Percentiles rank a stretch among this genome's conserved stretches.
Conservation (phyloP, 2,888 invertebrate species). For the Lepidonotus clava region DNA sequence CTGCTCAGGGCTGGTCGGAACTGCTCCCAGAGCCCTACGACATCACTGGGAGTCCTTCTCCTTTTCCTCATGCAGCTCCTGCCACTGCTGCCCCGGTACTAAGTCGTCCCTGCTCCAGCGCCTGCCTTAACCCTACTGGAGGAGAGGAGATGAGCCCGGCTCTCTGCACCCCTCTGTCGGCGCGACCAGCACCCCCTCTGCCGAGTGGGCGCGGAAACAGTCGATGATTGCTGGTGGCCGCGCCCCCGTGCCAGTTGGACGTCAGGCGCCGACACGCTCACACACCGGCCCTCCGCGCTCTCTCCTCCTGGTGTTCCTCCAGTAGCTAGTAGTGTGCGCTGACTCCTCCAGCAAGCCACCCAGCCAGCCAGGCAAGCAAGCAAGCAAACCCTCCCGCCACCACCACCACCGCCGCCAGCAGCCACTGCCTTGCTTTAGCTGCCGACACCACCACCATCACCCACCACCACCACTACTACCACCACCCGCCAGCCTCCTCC, state of each 20-base stretch:
- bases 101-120: no score
- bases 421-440: background rate
- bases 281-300: background rate
- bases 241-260: constrained; percentile 2
- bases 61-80: no score
- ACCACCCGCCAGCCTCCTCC: no score
- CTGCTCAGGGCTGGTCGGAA: no score
- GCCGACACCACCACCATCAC: background rate
- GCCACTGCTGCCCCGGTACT: no score
- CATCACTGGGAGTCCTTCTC: no score
- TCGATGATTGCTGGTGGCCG: constrained; percentile 13
- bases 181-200: constrained; percentile 4
- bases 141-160: no score
- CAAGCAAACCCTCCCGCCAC: background rate
- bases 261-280: background rate
- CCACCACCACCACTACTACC: no score
- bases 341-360: background rate
- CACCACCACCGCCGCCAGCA: background rate
- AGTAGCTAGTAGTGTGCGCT: background rate
- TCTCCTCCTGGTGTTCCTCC: background rate
- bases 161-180: no score
- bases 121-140: no score
- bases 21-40: no score
- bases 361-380: background rate
- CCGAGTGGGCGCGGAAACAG: background rate